Conservation (phyloP, 2,113 vertebrate genomes). For the Electrona antarctica region DNA sequence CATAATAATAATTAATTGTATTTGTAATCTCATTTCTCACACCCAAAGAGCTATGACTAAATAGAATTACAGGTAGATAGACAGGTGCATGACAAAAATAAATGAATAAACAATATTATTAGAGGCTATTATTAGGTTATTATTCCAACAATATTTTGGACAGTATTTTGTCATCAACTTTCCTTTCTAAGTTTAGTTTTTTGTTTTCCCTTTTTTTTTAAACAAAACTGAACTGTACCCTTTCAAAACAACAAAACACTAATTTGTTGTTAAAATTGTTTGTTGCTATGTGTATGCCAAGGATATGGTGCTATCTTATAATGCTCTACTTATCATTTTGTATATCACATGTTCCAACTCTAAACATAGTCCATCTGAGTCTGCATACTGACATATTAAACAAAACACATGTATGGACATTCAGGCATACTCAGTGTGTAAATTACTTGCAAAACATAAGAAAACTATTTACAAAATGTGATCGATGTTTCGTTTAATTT, state of each 20-base stretch:
- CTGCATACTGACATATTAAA: neutral
- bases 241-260: conserved; percentile 3
- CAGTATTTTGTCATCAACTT: neutral
- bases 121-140: too few species aligned
- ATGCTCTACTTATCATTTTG: conserved; percentile 8
- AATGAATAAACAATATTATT: too few species aligned
- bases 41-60: too few species aligned
- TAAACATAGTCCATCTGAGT: neutral
- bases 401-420: neutral
- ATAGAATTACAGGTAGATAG: too few species aligned
- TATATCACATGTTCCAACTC: conserved; percentile 20
- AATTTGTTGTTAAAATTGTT: conserved; percentile 6
- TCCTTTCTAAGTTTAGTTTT: neutral
- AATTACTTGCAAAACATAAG: too few species aligned
- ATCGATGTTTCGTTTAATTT: neutral
- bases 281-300: neutral
- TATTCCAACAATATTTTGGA: too few species aligned
- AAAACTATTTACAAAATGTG: neutral
- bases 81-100: too few species aligned
- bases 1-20: too few species aligned
- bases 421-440: neutral
- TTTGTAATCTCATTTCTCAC: too few species aligned
- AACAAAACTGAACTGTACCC: neutral
- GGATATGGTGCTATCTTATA: neutral
- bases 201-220: neutral